Evolutionary conservation across 2,888 invertebrate genomes (phyloP), one percentile per base, ranked within the genome.

Genomic region (Caenorhabditis drosophilae): DNA sequence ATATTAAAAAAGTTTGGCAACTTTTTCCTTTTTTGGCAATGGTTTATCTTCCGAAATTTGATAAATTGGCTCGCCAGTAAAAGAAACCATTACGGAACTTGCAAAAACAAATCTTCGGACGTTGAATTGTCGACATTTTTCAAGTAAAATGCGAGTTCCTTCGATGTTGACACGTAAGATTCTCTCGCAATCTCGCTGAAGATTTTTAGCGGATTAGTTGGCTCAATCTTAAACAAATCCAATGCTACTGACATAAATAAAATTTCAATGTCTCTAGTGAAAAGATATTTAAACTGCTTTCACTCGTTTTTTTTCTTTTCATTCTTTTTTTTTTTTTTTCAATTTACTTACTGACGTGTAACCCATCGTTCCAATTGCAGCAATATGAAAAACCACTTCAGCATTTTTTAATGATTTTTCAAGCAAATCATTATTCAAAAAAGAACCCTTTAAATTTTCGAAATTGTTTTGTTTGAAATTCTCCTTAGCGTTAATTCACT

Each of bases 351-450:
- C 57, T 0, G 45, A 53, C 25, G 12, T 36, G 0, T 26, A 3
- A 7, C 63, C 63, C 23, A 57, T 63, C 36, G 54, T 52, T 7
- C 63, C 63, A 12, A 63, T 45, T 0, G 64, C 50, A 15, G 54
- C 54, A 9, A 64, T 31, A 42, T 64, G 64, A 23, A 64, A 64
- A 0, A 64, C 64, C 1, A 52, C 47, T 7, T 27, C 23, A 11
- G 47, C 42, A 15, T 46, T 35, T 2, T 50, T 49, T 2, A 64
- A 34, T 6, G 50, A 46, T 11, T n/a, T 7, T n/a, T 64, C 44
- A 0, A 64, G 38, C 0, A 58, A 16, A 1, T 9, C 7, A 4
- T 9, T 6, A n/a, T 64, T 46, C 3, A 50, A 27, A n/a, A 64
- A 64, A 11, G 54, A 55, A 4, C 44, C 54, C 64, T 58, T 4